Percentiles rank a stretch among this genome's conserved stretches.
phyloP scores from a whole-genome alignment of 2,888 invertebrate genomes.

The Cerastis rubricosa region DNA sequence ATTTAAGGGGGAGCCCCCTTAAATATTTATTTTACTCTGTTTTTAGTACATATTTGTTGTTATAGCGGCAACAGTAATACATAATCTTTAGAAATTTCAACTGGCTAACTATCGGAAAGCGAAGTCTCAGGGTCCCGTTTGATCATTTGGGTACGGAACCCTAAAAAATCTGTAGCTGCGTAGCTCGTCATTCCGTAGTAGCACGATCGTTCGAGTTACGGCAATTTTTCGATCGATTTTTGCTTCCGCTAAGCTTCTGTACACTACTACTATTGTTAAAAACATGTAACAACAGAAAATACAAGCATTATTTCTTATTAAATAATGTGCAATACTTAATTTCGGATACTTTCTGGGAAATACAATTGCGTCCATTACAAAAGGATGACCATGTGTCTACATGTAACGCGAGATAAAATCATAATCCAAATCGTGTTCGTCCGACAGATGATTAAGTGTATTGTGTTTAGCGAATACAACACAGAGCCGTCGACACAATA shows the following conservation, averaged over 20 bases:
- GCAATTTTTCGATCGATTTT: not conserved
- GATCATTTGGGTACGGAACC: too few relatives aligned
- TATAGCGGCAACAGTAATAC: too few relatives aligned
- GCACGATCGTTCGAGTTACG: not conserved
- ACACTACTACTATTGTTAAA: not conserved
- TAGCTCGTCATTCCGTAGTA: slow-evolving; percentile 3
- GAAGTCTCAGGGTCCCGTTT: too few relatives aligned
- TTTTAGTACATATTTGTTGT: too few relatives aligned
- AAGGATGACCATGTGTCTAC: slow-evolving; percentile 56
- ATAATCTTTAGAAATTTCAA: too few relatives aligned
- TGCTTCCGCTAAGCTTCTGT: not conserved
- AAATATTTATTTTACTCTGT: too few relatives aligned
- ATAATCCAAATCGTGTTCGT: slow-evolving; percentile 47
- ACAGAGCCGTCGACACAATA: slow-evolving; percentile 74
- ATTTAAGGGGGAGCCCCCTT: too few relatives aligned
- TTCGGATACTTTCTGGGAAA: slow-evolving; percentile 8
- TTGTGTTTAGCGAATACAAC: slow-evolving; percentile 77
- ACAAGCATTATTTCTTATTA: not conserved
- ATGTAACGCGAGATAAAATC: slow-evolving; percentile 53
- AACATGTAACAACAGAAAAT: not conserved
- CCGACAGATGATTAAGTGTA: slow-evolving; percentile 79
- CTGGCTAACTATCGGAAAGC: too few relatives aligned
- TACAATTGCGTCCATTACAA: slow-evolving; percentile 34
- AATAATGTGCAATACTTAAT: slow-evolving; percentile 5
- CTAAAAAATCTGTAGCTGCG: not conserved